A percentile compares a stretch with the other conserved stretches of the same genome.
Evolutionary conservation across 2,888 invertebrate species (phyloP).

Genomic region (Syrphus vitripennis): DNA sequence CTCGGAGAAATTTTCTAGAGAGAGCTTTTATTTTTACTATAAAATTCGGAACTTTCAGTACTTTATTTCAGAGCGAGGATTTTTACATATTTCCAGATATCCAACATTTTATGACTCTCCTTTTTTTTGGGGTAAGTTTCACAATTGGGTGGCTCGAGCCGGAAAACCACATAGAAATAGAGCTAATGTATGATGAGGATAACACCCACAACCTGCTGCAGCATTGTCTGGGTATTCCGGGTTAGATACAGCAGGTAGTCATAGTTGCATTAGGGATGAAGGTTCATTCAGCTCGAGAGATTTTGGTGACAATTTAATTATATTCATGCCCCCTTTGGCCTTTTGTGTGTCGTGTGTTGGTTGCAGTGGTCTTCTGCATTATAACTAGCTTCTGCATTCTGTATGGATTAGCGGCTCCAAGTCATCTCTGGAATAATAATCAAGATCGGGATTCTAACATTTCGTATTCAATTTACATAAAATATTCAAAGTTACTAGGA

Average conservation of each 20-base stretch:
- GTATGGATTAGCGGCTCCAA: slow-evolving; percentile 39
- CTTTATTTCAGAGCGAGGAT: neutral
- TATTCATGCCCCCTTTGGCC: slow-evolving; percentile 44
- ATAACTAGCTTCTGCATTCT: neutral
- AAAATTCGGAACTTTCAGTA: neutral
- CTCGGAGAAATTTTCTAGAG: neutral
- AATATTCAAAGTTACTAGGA: neutral
- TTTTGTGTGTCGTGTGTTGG: slow-evolving; percentile 12
- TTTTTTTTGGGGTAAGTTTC: slow-evolving; percentile 9
- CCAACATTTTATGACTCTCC: neutral
- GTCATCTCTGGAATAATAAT: slow-evolving; percentile 53
- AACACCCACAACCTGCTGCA: slow-evolving; percentile 41
- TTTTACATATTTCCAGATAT: slow-evolving; percentile 25
- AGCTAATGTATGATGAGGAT: slow-evolving; percentile 39
- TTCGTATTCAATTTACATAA: slow-evolving; percentile 54
- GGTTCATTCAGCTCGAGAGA: neutral
- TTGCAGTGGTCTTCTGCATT: slow-evolving; percentile 8
- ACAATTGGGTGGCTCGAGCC: neutral
- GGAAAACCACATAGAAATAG: slow-evolving; percentile 16
- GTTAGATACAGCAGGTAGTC: neutral
- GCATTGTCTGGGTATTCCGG: slow-evolving; percentile 32
- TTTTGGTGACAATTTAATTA: slow-evolving; percentile 55
- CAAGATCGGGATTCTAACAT: neutral
- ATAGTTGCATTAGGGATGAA: neutral
- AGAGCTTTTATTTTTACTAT: slow-evolving; percentile 48